These are phyloP conservation scores for Paralichthys olivaceus DNA, from an alignment of 2,113 vertebrate species.

Conservation along the genomic window DNA sequence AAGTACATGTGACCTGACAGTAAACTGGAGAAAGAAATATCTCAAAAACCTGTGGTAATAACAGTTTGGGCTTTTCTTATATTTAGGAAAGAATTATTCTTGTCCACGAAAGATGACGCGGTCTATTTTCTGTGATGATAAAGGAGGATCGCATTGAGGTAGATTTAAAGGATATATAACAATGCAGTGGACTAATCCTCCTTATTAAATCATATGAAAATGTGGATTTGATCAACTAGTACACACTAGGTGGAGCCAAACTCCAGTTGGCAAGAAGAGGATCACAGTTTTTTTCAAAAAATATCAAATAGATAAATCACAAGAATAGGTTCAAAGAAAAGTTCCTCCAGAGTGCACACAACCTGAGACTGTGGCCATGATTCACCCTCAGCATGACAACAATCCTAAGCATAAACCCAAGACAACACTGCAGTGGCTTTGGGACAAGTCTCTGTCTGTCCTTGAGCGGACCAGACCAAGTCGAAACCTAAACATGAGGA, in stretches of 20 bases:
- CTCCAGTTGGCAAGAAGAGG: neutral
- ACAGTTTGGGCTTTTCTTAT: neutral
- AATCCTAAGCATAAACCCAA: neutral
- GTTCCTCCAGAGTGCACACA: neutral
- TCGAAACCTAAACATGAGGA: no score
- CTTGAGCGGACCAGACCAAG: neutral
- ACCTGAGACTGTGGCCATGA: neutral
- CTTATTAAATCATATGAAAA: neutral
- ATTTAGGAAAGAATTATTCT: neutral
- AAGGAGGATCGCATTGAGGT: neutral
- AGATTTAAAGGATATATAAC: no score
- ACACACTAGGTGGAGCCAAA: conserved; percentile 62
- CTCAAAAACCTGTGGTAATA: neutral
- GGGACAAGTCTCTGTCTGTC: neutral
- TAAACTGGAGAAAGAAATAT: conserved; percentile 2
- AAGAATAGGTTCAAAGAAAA: neutral
- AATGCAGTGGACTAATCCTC: neutral
- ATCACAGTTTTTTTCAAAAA: neutral
- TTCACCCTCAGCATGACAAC: neutral
- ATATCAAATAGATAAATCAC: neutral
- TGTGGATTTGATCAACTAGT: neutral
- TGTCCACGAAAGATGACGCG: neutral
- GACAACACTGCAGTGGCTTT: neutral
- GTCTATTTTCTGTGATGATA: neutral
- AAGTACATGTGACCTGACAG: conserved; percentile 11